Evolutionary conservation across 2,113 vertebrate species (phyloP).

Genomic region (Sylvietta virens): DNA sequence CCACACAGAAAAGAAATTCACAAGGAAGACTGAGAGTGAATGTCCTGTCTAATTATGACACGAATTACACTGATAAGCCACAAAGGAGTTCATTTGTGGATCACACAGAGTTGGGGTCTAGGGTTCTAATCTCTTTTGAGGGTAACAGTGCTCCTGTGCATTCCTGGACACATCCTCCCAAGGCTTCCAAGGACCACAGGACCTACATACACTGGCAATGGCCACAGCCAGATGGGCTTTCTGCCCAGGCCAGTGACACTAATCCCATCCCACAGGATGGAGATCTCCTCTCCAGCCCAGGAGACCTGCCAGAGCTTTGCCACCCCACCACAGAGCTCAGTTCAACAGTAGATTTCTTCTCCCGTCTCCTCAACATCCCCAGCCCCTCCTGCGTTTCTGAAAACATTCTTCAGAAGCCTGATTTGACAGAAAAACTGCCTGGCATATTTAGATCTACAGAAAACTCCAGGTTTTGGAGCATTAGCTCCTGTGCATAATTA

Average conservation of each 20-base stretch:
- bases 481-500: conserved; percentile 53
- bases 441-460: conserved; percentile 18
- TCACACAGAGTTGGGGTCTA: neutral
- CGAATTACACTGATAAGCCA: neutral
- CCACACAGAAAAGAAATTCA: neutral
- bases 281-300: neutral
- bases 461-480: neutral
- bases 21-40: neutral
- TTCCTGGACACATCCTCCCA: neutral
- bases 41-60: neutral
- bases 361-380: neutral
- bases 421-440: conserved; percentile 16
- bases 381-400: neutral
- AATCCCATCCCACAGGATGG: rapidly evolving
- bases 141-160: neutral
- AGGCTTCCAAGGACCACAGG: neutral
- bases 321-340: neutral
- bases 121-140: neutral
- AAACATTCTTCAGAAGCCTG: neutral
- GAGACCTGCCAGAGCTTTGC: neutral
- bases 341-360: neutral
- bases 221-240: neutral
- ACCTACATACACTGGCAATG: neutral
- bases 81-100: neutral
- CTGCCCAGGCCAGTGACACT: neutral